These are phyloP conservation scores for Telmatherina bonti DNA, from an alignment of 2,797 vertebrate species.

Conservation along the genomic window DNA sequence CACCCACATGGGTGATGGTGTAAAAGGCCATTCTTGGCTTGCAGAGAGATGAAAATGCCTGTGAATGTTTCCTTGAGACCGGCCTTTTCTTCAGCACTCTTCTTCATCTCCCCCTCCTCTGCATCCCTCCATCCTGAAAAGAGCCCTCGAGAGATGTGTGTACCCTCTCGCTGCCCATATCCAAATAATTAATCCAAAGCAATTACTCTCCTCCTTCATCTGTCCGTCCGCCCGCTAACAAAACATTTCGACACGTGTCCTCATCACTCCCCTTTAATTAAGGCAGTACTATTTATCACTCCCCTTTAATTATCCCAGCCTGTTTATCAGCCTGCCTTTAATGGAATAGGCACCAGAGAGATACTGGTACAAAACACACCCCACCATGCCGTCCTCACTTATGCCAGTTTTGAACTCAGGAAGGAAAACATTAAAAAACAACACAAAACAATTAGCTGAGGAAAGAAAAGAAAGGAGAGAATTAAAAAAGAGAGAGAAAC, in stretches of 20 bases:
- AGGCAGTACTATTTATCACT: slow-evolving; percentile 86
- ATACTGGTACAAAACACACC: slow-evolving; percentile 81
- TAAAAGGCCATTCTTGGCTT: slow-evolving; percentile 39
- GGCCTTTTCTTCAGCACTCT: slow-evolving; percentile 34
- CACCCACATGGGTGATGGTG: slow-evolving; percentile 30
- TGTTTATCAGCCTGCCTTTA: slow-evolving; percentile 87
- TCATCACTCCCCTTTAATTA: slow-evolving; percentile 89
- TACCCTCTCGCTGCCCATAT: slow-evolving; percentile 83
- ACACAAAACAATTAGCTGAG: slow-evolving; percentile 76
- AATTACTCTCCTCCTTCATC: slow-evolving; percentile 89
- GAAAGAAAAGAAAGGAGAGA: slow-evolving; percentile 61
- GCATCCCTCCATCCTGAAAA: slow-evolving; percentile 72
- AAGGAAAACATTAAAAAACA: slow-evolving; percentile 58
- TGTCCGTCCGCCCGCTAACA: slow-evolving; percentile 86
- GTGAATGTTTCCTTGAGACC: slow-evolving; percentile 53
- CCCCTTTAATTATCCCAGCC: slow-evolving; percentile 87
- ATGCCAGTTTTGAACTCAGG: slow-evolving; percentile 78
- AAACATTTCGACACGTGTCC: slow-evolving; percentile 90
- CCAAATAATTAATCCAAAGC: slow-evolving; percentile 90
- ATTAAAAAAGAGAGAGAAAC: slow-evolving; percentile 66
- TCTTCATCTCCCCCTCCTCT: slow-evolving; percentile 56
- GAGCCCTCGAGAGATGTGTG: slow-evolving; percentile 82
- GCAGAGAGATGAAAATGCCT: slow-evolving; percentile 48
- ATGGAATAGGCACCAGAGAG: slow-evolving; percentile 85
- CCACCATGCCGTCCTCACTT: slow-evolving; percentile 73